Conservation (phyloP, 92 coral and sea anemone genomes). For the Porites cylindrica region DNA sequence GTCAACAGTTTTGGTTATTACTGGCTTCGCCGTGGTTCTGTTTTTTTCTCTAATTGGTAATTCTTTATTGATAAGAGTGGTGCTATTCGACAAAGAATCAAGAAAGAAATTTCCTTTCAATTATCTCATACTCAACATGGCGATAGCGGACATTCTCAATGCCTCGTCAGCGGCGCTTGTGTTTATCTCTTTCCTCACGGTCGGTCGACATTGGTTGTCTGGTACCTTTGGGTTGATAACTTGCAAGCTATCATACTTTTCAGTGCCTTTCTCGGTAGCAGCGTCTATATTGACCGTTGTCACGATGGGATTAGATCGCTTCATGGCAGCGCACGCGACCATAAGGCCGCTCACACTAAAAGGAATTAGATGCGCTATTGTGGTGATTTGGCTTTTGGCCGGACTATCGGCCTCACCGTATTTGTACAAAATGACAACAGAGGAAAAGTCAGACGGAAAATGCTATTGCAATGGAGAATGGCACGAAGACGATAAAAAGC, state of each 20-base stretch:
- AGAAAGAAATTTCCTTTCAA: slow-evolving; percentile 65
- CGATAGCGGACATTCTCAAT: slow-evolving; percentile 71
- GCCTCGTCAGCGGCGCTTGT: slow-evolving; percentile 56
- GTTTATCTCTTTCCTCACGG: slow-evolving; percentile 45
- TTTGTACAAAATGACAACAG: slow-evolving; percentile 18
- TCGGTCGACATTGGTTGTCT: slow-evolving; percentile 59
- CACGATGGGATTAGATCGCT: slow-evolving; percentile 71
- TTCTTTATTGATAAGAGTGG: slow-evolving; percentile 51
- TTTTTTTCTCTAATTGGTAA: slow-evolving; percentile 67
- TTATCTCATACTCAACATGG: slow-evolving; percentile 73
- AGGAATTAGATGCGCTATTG: slow-evolving; percentile 38
- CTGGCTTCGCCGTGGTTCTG: slow-evolving; percentile 46
- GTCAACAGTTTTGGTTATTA: slow-evolving; percentile 27
- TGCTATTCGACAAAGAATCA: slow-evolving; percentile 40
- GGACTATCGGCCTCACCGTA: slow-evolving; percentile 29
- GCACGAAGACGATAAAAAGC: slow-evolving; percentile 9
- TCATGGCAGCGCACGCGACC: slow-evolving; percentile 71
- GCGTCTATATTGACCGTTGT: slow-evolving; percentile 70
- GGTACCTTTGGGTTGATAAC: slow-evolving; percentile 59
- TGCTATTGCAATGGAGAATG: slow-evolving; percentile 15
- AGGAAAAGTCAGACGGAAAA: slow-evolving; percentile 15
- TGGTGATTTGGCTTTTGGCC: slow-evolving; percentile 58
- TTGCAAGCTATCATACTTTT: slow-evolving; percentile 67
- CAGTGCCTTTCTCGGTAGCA: slow-evolving; percentile 35
- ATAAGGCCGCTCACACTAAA: slow-evolving; percentile 58